A percentile compares a stretch with the other conserved stretches of the same genome.
These are phyloP conservation scores for Protonemura montana DNA, from an alignment of 2,888 invertebrate genomes.

Conservation along the genomic window DNA sequence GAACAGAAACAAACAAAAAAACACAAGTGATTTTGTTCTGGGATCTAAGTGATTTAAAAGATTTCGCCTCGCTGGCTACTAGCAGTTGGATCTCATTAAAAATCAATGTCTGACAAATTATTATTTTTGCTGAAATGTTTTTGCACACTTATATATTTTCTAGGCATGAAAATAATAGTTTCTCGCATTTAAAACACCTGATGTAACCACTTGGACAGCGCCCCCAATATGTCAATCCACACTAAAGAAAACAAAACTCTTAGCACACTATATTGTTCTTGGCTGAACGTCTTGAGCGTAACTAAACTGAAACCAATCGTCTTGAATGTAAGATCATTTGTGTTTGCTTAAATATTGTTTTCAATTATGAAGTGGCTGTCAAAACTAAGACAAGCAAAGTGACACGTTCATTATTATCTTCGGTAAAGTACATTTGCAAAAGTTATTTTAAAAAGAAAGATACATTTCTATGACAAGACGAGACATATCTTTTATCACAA, in stretches of 20 bases:
- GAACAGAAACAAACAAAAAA: too few species aligned
- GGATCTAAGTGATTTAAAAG: too few species aligned
- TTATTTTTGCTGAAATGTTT: background rate
- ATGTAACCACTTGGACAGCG: background rate
- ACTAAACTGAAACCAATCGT: background rate
- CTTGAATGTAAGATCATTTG: background rate
- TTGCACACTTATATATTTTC: background rate
- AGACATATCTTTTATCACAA: too few species aligned
- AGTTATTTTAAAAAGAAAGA: too few species aligned
- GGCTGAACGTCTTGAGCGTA: background rate
- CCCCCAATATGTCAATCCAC: background rate
- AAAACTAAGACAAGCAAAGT: background rate
- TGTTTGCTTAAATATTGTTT: background rate
- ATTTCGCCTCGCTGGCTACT: too few species aligned
- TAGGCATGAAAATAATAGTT: background rate
- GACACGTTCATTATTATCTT: too few species aligned
- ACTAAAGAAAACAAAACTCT: too few species aligned
- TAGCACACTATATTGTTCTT: background rate
- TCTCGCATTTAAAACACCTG: background rate
- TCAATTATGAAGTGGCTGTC: background rate
- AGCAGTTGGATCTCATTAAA: too few species aligned
- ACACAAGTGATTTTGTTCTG: too few species aligned
- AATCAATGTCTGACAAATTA: too few species aligned
- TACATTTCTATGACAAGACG: too few species aligned
- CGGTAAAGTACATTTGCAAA: too few species aligned